Base-by-base conservation (phyloP, 2,797 vertebrate species). In the Sebastes hubbsi region DNA sequence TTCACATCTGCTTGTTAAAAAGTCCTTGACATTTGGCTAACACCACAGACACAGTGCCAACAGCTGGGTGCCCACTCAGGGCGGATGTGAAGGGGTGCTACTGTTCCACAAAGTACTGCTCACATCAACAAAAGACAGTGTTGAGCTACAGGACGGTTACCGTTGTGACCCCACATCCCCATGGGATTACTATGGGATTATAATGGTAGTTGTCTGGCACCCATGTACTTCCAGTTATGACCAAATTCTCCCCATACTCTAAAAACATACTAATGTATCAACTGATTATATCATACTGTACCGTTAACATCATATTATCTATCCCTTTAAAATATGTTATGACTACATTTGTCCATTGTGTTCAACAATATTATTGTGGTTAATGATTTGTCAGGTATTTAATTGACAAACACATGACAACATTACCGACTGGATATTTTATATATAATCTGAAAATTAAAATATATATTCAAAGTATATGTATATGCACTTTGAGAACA, bases 11-110 rank as follows among this genome's bases (percentile, higher is more conserved):
- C 80, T 77, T 82, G 66, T 78, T 82, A 79, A 82, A 80, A 88
- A 71, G 85, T 89, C 88, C 87, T 91, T 90, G 87, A 90, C 87
- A 81, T 90, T 89, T 91, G 81, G 82, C 60, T 67, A 71, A 86
- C 69, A 49, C 5, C 22, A 7, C 69, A 61, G 38, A 75, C 72
- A 70, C 20, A 8, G 42, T 84, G 86, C 72, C 83, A 83, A 24
- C 61, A 55, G 29, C 56, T n/a, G 29, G 55, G 58, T 83, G 83
- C 84, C 81, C 62, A 46, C 75, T 71, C 27, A 29, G 66, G 11
- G 27, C 56, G 58, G 24, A 25, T 58, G 29, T 68, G 64, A 20
- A 9, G 36, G 59, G 68, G 49, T 38, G 60, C 46, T 34, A 7
- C 55, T 25, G 4, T 56, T 49, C 5, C 32, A 42, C 25, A 18